Evolutionary conservation across 1,140 invertebrate species (phyloP).

Genomic region (Brachionus asplanchnoidis): DNA sequence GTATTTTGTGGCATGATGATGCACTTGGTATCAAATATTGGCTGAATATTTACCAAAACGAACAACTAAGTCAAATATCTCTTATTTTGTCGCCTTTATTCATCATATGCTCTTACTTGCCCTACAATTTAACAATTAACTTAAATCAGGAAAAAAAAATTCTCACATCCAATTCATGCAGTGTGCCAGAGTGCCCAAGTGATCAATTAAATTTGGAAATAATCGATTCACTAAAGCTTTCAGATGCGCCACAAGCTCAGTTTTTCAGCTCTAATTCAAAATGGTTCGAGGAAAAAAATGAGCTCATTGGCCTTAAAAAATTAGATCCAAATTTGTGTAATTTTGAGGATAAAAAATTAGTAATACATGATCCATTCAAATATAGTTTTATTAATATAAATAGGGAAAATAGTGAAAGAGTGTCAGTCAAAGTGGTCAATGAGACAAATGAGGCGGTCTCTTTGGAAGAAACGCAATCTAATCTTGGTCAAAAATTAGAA

Average conservation of each 20-base stretch:
- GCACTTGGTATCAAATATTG: neutral
- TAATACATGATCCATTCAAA: neutral
- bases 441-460: neutral
- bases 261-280: neutral
- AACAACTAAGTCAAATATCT: neutral
- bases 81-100: neutral
- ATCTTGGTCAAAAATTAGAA: neutral
- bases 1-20: neutral
- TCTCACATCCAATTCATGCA: slow-evolving; percentile 1
- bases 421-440: neutral
- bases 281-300: neutral
- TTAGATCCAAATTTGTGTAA: neutral
- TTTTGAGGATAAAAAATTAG: neutral
- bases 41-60: neutral
- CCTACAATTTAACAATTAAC: neutral
- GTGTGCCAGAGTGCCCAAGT: neutral
- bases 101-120: slow-evolving; percentile 32
- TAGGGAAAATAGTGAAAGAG: neutral
- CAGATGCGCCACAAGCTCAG: neutral
- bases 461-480: neutral
- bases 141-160: neutral
- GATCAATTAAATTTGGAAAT: neutral
- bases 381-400: slow-evolving; percentile 1
- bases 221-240: neutral
- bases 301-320: neutral